Base-by-base conservation (phyloP, 2,113 vertebrate species). In the Oplegnathus fasciatus region DNA sequence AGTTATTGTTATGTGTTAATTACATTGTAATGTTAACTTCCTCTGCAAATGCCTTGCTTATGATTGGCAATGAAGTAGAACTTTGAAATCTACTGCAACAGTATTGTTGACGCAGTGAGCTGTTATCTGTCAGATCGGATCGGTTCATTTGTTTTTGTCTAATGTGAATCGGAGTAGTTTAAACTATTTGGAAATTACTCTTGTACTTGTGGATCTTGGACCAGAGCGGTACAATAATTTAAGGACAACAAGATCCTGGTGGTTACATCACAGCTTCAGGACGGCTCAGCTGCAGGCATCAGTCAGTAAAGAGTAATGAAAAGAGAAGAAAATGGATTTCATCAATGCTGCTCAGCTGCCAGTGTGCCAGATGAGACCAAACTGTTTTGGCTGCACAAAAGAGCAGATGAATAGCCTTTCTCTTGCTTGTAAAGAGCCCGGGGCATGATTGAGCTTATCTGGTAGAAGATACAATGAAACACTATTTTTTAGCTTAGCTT, bases 201-300 rank as follows among this genome's bases (percentile, higher is more conserved):
- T 77, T 2, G 6, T 46, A 28, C n/a, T 83, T 88, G 86, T 88
- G 80, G 67, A 83, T 86, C 67, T 89, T 91, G 84, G 89, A 87
- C 50, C 50, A 26, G 30, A 40, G 32, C 18, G 1, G n/a, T 37
- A 44, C 67, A 60, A 78, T 86, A 69, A 84, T 86, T 88, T 80
- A 65, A 46, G 70, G 75, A 83, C 68, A 76, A 86, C 61, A 72
- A 75, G 42, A 77, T 78, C 57, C 61, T 17, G 4, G 66, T 70
- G 64, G 69, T 81, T 81, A 58, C 70, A 80, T 89, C 80, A 75
- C 75, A 30, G 62, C 44, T 75, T 69, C 24, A 44, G 83, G 66
- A 26, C 13, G 14, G 74, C 72, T 86, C 75, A 44, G 62, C 67
- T 66, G 72, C 75, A 76, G 62, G 46, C 83, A 79, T 87, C 87